These are phyloP conservation scores for Caranx ignobilis DNA, from an alignment of 2,113 vertebrate genomes.

Conservation along the genomic window DNA sequence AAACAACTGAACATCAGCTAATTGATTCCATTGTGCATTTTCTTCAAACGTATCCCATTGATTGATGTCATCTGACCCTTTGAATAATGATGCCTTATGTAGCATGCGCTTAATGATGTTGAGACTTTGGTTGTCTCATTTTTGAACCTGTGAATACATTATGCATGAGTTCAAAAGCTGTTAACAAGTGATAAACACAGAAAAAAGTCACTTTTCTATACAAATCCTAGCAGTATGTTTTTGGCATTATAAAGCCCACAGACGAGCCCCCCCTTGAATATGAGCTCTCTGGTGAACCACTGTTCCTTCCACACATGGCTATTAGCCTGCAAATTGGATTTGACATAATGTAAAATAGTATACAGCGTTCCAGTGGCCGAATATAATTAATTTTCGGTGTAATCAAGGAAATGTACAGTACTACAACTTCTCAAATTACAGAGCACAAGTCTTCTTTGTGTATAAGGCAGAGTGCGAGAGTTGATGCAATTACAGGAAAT, in stretches of 20 bases:
- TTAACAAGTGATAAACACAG: background rate
- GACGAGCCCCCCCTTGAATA: background rate
- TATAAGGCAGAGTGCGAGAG: background rate
- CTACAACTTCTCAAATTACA: slow-evolving; percentile 18
- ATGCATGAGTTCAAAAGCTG: background rate
- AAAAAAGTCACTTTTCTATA: background rate
- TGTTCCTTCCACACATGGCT: slow-evolving; percentile 4
- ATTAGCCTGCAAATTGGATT: slow-evolving; percentile 25
- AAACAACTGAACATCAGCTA: background rate
- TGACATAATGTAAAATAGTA: slow-evolving; percentile 22
- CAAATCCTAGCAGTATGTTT: background rate
- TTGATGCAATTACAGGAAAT: slow-evolving; percentile 59
- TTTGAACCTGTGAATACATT: background rate
- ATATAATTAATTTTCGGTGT: slow-evolving; percentile 30
- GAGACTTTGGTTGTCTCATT: background rate
- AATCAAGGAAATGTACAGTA: slow-evolving; percentile 21
- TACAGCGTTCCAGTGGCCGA: background rate
- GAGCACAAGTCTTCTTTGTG: slow-evolving; percentile 22
- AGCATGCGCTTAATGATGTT: background rate
- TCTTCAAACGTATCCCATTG: background rate
- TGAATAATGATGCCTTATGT: background rate
- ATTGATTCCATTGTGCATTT: background rate
- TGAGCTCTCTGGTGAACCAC: background rate
- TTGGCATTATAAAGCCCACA: background rate
- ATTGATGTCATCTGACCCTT: background rate